These are phyloP conservation scores for Eurytoma adleriae DNA, from an alignment of 2,888 invertebrate species.

Conservation along the genomic window DNA sequence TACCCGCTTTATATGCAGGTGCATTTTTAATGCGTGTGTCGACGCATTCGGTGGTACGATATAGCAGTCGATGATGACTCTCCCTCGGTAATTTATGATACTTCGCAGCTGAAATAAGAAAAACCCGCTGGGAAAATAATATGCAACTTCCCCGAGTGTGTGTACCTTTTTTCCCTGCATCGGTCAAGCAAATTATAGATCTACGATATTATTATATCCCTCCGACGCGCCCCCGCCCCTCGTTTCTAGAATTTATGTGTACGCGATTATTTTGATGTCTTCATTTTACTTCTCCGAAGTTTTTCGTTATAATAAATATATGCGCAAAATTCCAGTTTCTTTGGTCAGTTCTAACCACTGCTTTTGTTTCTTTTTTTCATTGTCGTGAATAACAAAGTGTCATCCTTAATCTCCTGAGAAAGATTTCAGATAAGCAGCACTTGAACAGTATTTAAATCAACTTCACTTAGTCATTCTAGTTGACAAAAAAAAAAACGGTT, in stretches of 20 bases:
- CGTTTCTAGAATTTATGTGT: slow-evolving; percentile 52
- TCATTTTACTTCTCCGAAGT: slow-evolving; percentile 15
- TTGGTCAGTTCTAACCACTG: not conserved
- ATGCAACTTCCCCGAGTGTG: slow-evolving; percentile 14
- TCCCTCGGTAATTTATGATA: slow-evolving; percentile 31
- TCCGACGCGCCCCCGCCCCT: slow-evolving; percentile 51
- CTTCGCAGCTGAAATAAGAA: slow-evolving; percentile 41
- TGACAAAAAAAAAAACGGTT: slow-evolving; percentile 19
- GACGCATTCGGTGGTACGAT: slow-evolving; percentile 30
- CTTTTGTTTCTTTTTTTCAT: not conserved
- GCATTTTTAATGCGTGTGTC: slow-evolving; percentile 38
- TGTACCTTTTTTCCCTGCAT: slow-evolving; percentile 14
- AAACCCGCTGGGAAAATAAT: slow-evolving; percentile 2
- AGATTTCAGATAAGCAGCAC: slow-evolving; percentile 29
- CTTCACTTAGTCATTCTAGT: slow-evolving; percentile 46
- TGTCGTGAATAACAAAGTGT: slow-evolving; percentile 7
- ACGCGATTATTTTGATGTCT: slow-evolving; percentile 32
- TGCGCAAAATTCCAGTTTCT: not conserved
- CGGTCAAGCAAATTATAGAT: slow-evolving; percentile 53
- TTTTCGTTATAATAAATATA: not conserved
- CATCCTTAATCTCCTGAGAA: slow-evolving; percentile 37
- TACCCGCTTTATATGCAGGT: slow-evolving; percentile 11
- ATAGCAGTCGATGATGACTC: slow-evolving; percentile 15
- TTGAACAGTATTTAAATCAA: slow-evolving; percentile 33
- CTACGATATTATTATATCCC: slow-evolving; percentile 29